Conservation (phyloP, 1,140 invertebrate genomes). For the Brachionus angularis region DNA sequence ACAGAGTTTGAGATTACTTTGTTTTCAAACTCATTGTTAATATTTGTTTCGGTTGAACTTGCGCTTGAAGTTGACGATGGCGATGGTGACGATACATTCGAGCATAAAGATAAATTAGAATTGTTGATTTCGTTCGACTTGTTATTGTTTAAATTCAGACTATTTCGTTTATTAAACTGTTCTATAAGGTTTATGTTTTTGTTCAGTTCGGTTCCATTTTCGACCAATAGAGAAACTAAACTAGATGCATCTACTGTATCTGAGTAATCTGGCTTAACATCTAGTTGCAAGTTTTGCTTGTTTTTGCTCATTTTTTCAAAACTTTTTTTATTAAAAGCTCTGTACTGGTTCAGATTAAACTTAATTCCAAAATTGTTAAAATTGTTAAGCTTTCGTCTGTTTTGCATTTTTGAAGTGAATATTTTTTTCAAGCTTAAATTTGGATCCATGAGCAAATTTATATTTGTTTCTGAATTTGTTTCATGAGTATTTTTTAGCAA, state of each 20-base stretch:
- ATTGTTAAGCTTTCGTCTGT: too few species aligned
- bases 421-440: constrained; percentile 21
- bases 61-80: constrained; percentile 16
- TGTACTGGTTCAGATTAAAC: too few species aligned
- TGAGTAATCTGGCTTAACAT: background rate
- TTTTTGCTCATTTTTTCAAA: constrained; percentile 11
- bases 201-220: too few species aligned
- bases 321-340: too few species aligned
- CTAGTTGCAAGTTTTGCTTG: background rate
- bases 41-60: constrained; percentile 11
- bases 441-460: background rate
- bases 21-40: too few species aligned
- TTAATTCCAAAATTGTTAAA: too few species aligned
- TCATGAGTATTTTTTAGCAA: background rate
- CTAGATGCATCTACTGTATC: too few species aligned
- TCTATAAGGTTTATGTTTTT: too few species aligned
- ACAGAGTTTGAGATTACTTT: background rate
- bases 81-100: background rate
- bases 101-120: constrained; percentile 6
- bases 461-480: background rate
- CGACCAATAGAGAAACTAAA: constrained; percentile 7
- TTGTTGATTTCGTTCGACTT: background rate
- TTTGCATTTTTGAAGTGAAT: constrained; percentile 32
- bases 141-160: too few species aligned
- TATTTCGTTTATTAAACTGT: too few species aligned